Percentiles rank a stretch among this genome's conserved stretches.
Evolutionary conservation across 2,797 vertebrate genomes (phyloP).

Genomic region (Enteromius treurensis): DNA sequence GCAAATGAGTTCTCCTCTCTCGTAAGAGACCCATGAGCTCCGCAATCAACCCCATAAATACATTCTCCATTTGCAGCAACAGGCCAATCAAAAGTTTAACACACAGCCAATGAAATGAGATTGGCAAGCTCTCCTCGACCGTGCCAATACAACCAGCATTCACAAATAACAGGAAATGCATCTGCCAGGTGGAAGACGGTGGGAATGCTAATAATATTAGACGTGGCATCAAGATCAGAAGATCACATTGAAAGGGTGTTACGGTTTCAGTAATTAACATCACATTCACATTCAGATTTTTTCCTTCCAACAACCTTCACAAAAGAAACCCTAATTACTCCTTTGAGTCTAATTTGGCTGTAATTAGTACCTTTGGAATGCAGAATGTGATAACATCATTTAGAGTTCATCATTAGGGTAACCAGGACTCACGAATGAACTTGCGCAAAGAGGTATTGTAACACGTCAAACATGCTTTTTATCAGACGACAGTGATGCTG

Average conservation of each 20-base stretch:
- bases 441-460: not conserved
- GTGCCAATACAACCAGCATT: constrained; percentile 66
- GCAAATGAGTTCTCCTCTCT: constrained; percentile 27
- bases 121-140: constrained; percentile 60
- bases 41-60: constrained; percentile 64
- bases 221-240: constrained; percentile 11
- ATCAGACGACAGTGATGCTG: not conserved
- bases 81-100: constrained; percentile 53
- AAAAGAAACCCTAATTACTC: constrained; percentile 21
- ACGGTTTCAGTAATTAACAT: constrained; percentile 57
- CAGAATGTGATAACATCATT: constrained; percentile 30
- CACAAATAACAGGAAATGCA: not conserved
- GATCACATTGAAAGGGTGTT: not conserved
- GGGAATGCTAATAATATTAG: constrained; percentile 1
- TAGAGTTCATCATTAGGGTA: constrained; percentile 18
- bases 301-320: constrained; percentile 27
- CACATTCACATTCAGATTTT: constrained; percentile 15
- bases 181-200: constrained; percentile 12
- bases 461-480: constrained; percentile 13
- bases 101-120: constrained; percentile 41
- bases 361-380: constrained; percentile 36
- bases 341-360: constrained; percentile 22
- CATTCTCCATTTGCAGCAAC: constrained; percentile 57
- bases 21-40: constrained; percentile 48
- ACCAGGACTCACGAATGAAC: not conserved